Evolutionary conservation across 2,797 vertebrate species (phyloP).

Genomic region (Phoebastria nigripes): DNA sequence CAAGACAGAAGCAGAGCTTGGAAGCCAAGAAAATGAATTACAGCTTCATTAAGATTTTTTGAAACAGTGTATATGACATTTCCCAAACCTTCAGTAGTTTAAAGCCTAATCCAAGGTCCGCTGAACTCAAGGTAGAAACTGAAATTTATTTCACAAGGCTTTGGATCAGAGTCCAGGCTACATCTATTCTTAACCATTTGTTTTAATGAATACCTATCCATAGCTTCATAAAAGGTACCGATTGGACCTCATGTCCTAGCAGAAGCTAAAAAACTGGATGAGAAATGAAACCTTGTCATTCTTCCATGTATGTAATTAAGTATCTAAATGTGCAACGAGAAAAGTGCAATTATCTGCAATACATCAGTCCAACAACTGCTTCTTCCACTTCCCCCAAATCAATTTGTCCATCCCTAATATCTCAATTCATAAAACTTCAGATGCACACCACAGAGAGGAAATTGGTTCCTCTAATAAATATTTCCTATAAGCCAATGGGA

Average conservation of each 20-base stretch:
- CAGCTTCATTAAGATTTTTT: not conserved
- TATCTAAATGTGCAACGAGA: not conserved
- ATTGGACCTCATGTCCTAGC: not conserved
- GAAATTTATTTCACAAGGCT: not conserved
- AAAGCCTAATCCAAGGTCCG: not conserved
- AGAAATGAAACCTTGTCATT: not conserved
- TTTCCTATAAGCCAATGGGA: not conserved
- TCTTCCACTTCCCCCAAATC: not conserved
- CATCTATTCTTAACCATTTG: not conserved
- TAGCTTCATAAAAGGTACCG: not conserved
- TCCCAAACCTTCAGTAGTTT: not conserved
- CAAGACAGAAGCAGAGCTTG: not conserved
- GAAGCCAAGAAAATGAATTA: not conserved
- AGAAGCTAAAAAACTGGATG: not conserved
- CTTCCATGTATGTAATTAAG: not conserved
- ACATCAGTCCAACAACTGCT: not conserved
- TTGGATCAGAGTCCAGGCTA: not conserved
- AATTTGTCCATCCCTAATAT: not conserved
- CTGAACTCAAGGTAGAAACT: not conserved
- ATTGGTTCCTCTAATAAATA: constrained; percentile 4
- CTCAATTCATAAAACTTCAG: not conserved
- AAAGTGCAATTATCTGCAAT: not conserved
- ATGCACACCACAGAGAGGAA: not conserved
- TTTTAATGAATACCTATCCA: not conserved
- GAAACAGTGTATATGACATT: not conserved